Base-by-base conservation (phyloP, 2,113 vertebrate genomes). In the Pterocles burchelli region DNA sequence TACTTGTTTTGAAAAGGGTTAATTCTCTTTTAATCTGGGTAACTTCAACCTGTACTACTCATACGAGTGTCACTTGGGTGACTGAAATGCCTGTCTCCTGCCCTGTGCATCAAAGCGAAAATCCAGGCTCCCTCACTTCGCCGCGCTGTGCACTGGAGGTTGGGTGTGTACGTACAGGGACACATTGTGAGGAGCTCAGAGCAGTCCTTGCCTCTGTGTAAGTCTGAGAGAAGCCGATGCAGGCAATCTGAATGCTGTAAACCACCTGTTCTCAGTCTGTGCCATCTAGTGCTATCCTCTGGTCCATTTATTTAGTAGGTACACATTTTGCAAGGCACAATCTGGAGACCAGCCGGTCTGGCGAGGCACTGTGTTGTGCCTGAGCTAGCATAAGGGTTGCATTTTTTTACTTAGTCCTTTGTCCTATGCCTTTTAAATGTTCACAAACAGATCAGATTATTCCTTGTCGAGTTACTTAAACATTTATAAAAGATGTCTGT, bases 151-250 rank as follows among this genome's bases (percentile, higher is more conserved):
- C 20, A 1, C 11, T 2, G 6, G 38, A 41, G 34, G 9, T 17
- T 0, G 3, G 34, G 33, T 59, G 49, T 0, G 2, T n/a, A n/a
- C n/a, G 62, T 74, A 11, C 22, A 38, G 41, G 33, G n/a, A 51
- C 2, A 7, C 1, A 6, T 48, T 86, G 73, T 10, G 7, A 45
- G 25, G 20, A 77, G 52, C 74, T 43, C 22, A 41, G 70, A 58
- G 45, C 57, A 13, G 41, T 33, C 54, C 54, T 85, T 10, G 3
- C 33, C 43, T 81, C 41, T 24, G 22, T 51, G 76, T 28, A 36
- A n/a, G 5, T 18, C 57, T 19, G 43, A 46, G 65, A 31, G 58
- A n/a, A 76, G 70, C 34, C 7, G 19, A 13, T 55, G 22, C 9
- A 36, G n/a, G 49, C 63, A 66, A 4, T 48, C 28, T 2, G 1